These are phyloP conservation scores for Asobara japonica DNA, from an alignment of 1,140 invertebrate genomes.

Conservation along the genomic window DNA sequence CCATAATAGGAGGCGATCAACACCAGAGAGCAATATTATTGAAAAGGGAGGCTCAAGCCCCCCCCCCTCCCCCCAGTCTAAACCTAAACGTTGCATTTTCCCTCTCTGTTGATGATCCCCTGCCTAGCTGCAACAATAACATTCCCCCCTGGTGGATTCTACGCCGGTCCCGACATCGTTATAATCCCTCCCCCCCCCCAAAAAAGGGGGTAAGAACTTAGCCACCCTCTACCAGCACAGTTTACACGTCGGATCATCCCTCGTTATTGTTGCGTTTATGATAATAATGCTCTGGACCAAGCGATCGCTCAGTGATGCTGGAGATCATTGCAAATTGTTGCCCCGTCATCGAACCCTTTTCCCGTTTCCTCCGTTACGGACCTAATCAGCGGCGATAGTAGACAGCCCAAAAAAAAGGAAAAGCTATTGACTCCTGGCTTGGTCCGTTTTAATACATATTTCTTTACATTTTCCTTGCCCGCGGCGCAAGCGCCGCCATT, in stretches of 20 bases:
- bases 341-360: conserved; percentile 9
- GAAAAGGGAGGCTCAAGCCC: conserved; percentile 38
- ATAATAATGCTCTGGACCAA: conserved; percentile 54
- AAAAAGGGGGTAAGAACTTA: conserved; percentile 36
- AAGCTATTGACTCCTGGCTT: too few species aligned
- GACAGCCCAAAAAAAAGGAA: background rate
- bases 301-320: background rate
- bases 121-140: conserved; percentile 61
- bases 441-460: too few species aligned
- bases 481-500: too few species aligned
- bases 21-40: conserved; percentile 53
- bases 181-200: conserved; percentile 51
- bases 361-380: background rate
- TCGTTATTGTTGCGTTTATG: conserved; percentile 68
- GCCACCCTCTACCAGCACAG: conserved; percentile 40
- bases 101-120: conserved; percentile 23
- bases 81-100: conserved; percentile 4
- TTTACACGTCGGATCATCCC: conserved; percentile 66
- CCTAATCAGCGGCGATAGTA: background rate
- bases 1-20: conserved; percentile 62
- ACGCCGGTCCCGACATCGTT: conserved; percentile 41
- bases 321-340: background rate
- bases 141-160: conserved; percentile 50
- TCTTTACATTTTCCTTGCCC: too few species aligned
- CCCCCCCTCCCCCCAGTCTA: too few species aligned